A percentile compares a stretch with the other conserved stretches of the same genome.
These are phyloP conservation scores for Gavia stellata DNA, from an alignment of 2,113 vertebrate genomes.

Conservation along the genomic window DNA sequence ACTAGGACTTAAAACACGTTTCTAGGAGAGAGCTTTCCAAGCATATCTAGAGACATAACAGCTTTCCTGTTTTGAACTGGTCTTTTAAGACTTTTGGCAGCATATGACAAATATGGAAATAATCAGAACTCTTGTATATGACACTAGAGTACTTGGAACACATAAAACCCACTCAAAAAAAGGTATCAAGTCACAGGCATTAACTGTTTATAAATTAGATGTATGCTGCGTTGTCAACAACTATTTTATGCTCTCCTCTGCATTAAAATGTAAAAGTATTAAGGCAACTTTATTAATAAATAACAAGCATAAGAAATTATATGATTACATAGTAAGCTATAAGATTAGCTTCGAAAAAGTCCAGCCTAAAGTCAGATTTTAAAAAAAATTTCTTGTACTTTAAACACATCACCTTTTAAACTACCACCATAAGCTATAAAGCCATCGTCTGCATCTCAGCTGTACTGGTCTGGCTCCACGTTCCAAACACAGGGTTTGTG, in stretches of 20 bases:
- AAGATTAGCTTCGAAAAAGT: neutral
- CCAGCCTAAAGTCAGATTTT: neutral
- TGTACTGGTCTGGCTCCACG: accelerated
- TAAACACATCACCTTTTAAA: neutral
- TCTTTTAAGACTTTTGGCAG: conserved; percentile 53
- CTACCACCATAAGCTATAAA: neutral
- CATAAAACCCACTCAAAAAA: neutral
- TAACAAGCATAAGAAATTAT: neutral
- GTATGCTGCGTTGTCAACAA: neutral
- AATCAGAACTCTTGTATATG: conserved; percentile 40
- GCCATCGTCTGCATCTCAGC: neutral
- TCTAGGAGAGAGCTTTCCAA: conserved; percentile 6
- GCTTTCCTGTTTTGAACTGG: conserved; percentile 21
- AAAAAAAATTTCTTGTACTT: neutral
- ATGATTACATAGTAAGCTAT: neutral
- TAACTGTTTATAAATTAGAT: conserved; percentile 17
- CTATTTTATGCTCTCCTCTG: neutral
- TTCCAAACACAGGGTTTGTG: neutral
- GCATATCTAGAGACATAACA: neutral
- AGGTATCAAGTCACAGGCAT: conserved; percentile 2
- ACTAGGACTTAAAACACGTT: neutral
- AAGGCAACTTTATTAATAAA: neutral
- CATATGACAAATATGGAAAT: conserved; percentile 51
- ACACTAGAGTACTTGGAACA: conserved; percentile 36
- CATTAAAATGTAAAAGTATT: neutral